Base-by-base conservation (phyloP, 2,888 invertebrate species). In the Malachius bipustulatus region DNA sequence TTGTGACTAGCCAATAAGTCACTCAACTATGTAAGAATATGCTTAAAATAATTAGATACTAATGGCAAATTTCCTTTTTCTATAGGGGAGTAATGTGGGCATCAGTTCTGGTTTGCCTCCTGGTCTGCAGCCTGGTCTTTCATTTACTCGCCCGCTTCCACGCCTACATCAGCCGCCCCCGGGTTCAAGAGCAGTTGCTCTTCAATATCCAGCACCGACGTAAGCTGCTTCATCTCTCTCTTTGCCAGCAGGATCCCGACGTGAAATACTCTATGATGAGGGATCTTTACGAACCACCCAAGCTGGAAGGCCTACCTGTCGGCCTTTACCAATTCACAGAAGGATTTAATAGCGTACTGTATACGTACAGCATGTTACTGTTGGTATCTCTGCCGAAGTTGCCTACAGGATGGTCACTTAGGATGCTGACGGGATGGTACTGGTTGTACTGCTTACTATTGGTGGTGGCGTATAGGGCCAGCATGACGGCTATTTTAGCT, bases 351-450 rank as follows among this genome's bases (percentile, higher is more conserved):
- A 82, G 83, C 54, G 69, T 82, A 41, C 63, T 87, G 9, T 79
- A 85, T 47, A 82, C 84, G 0, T 85, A 77, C 51, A 79, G 84
- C 47, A 87, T 87, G 84, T 57, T 84, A 31, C 63, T 87, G 4
- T 73, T 82, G 42, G 79, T 88, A 14, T 80, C 85, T 0, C 53
- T 87, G 36, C 85, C 87, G 0, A 74, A 72, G 50, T 64, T 85
- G 45, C 85, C 87, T 0, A 68, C 70, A 10, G 82, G 79, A 10
- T 87, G 87, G 85, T 78, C 87, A 0, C 65, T 88, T 27, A 67
- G 87, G 19, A 65, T 87, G 15, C 65, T 88, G 9, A 84, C 85
- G 2, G 87, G 88, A 1, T 87, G 84, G 78, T 88, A 85, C 62
- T 88, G 85, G 85, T 58, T 87, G 2, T 89, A 85, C 55, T 82